Conservation (phyloP, 2,888 invertebrate species). For the Epiperipatus broadwayi region DNA sequence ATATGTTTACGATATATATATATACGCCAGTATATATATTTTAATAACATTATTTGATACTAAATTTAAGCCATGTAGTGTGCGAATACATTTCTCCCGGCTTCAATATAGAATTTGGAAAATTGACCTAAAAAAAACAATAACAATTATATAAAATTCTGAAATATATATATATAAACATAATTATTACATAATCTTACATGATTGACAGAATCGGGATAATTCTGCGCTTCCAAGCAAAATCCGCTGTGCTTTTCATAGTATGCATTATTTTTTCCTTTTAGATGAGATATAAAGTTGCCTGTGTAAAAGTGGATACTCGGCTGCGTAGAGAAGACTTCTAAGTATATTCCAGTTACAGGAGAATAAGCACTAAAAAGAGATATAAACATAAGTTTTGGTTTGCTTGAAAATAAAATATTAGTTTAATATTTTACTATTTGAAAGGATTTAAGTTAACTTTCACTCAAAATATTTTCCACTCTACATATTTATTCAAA, state of each 20-base stretch:
- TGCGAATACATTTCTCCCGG: constrained; percentile 53
- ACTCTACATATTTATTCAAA: too few relatives aligned
- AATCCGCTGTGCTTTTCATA: constrained; percentile 61
- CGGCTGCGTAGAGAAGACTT: constrained; percentile 65
- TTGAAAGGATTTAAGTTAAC: too few relatives aligned
- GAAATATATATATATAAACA: not conserved
- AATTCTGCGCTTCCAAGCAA: constrained; percentile 78
- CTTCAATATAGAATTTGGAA: constrained; percentile 49
- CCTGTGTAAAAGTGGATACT: constrained; percentile 77
- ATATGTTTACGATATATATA: too few relatives aligned
- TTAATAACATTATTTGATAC: too few relatives aligned
- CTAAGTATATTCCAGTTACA: constrained; percentile 45
- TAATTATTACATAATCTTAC: constrained; percentile 33
- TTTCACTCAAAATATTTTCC: too few relatives aligned
- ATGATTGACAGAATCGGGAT: constrained; percentile 70
- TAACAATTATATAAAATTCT: constrained; percentile 11
- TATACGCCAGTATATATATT: too few relatives aligned
- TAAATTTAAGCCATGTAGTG: too few relatives aligned
- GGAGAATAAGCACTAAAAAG: constrained; percentile 24
- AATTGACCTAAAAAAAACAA: constrained; percentile 41
- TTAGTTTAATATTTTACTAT: too few relatives aligned
- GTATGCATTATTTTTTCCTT: constrained; percentile 46
- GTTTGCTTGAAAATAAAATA: too few relatives aligned
- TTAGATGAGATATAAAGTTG: constrained; percentile 35
- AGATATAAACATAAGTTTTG: too few relatives aligned